Evolutionary conservation across 2,113 vertebrate genomes (phyloP).

Genomic region (Petaurus breviceps): DNA sequence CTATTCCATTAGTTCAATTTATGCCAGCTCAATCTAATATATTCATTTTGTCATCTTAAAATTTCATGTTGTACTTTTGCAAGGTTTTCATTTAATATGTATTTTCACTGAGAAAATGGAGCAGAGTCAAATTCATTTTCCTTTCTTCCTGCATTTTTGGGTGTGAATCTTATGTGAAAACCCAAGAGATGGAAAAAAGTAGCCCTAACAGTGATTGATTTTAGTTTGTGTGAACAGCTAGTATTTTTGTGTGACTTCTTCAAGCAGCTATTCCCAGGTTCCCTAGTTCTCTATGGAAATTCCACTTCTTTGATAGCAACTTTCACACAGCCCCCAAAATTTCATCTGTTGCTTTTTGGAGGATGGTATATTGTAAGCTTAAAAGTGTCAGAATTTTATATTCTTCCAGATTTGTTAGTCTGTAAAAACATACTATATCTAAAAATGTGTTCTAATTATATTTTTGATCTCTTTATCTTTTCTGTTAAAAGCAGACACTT

Average conservation of each 20-base stretch:
- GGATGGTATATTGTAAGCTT: neutral
- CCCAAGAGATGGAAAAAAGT: neutral
- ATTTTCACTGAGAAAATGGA: neutral
- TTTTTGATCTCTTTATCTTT: neutral
- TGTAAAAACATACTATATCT: neutral
- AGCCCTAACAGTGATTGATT: neutral
- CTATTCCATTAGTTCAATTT: neutral
- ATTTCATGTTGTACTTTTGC: neutral
- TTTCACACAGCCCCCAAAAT: neutral
- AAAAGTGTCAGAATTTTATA: neutral
- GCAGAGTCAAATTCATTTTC: neutral
- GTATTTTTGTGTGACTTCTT: neutral
- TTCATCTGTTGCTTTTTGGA: neutral
- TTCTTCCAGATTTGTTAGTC: neutral
- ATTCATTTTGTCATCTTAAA: neutral
- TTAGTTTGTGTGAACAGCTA: neutral
- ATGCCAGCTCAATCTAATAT: neutral
- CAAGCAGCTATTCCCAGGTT: neutral
- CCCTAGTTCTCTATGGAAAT: neutral
- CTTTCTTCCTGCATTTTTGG: neutral
- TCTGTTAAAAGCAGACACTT: neutral
- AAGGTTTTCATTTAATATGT: neutral
- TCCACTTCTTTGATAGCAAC: neutral
- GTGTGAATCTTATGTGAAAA: neutral
- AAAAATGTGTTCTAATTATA: neutral